A percentile compares a stretch with the other conserved stretches of the same genome.
These are phyloP conservation scores for Pseudomyrmex pallidus DNA, from an alignment of 1,140 invertebrate species.

Conservation along the genomic window DNA sequence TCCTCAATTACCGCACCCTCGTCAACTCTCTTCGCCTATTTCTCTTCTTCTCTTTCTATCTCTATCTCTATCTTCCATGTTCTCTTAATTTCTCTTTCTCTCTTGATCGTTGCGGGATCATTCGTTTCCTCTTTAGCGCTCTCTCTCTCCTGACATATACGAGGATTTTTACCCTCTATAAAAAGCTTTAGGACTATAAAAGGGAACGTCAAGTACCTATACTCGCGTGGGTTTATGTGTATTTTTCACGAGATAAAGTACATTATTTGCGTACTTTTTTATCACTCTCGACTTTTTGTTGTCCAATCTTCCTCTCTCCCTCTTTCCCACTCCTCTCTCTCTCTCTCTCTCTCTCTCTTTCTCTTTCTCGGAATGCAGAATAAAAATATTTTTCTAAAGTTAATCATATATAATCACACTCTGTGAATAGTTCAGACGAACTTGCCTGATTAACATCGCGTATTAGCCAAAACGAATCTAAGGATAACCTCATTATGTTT, in stretches of 20 bases:
- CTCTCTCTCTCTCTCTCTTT: too few relatives aligned
- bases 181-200: slow-evolving; percentile 44
- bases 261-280: neutral
- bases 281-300: neutral
- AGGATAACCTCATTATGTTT: too few relatives aligned
- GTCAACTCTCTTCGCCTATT: slow-evolving; percentile 38
- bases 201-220: slow-evolving; percentile 8
- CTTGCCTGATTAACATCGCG: too few relatives aligned
- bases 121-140: slow-evolving; percentile 4
- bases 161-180: slow-evolving; percentile 17
- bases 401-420: too few relatives aligned
- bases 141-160: neutral
- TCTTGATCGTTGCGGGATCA: neutral
- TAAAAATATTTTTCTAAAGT: too few relatives aligned
- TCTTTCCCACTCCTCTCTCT: too few relatives aligned
- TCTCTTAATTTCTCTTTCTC: neutral
- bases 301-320: neutral
- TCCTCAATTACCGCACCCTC: slow-evolving; percentile 70
- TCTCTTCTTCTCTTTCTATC: slow-evolving; percentile 3
- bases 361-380: too few relatives aligned
- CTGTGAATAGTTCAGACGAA: too few relatives aligned
- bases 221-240: neutral
- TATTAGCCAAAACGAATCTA: too few relatives aligned
- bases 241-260: slow-evolving; percentile 9
- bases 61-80: slow-evolving; percentile 9